Evolutionary conservation across 2,113 vertebrate species (phyloP), one percentile per base, ranked within the genome.

Genomic region (Centropristis striata): DNA sequence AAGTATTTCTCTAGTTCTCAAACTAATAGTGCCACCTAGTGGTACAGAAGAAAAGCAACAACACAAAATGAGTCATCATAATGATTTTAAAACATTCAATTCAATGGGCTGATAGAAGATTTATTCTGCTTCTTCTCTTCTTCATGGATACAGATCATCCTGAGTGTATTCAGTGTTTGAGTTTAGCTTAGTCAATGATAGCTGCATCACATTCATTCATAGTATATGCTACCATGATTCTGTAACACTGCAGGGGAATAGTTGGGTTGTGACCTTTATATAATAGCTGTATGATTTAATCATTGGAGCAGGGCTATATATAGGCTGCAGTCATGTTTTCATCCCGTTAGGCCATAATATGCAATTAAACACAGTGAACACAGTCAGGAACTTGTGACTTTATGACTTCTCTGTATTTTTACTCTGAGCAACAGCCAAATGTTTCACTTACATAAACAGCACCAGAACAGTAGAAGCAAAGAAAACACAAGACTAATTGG

Each of bases 1-100:
- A 10, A 6, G 44, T 61, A 28, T 3, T 4, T 59, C 20, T 27
- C 27, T 13, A 25, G 32, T 61, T 23, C 44, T 54, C 44, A 81
- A 81, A 73, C 63, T 76, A 13, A 64, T 10, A 88, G 55, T 87
- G 86, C 75, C 86, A 65, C 81, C 84, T 23, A 44, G 75, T 86
- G 89, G 79, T 57, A 15, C 65, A 13, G 36, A 44, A 41, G 11
- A 47, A 20, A 53, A 23, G 8, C 4, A 12, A 28, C 2, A 18
- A 18, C 44, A 23, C 11, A 12, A 16, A 75, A 49, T 20, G 3
- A 61, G 63, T 68, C 37, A 46, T 21, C 12, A n/a, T 37, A 25
- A 23, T 44, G 20, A 25, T 25, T 20, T 64, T 37, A 23, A 60
- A 66, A 23, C 1, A 14, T 18, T 15, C 1, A 25, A 63, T 12